Percentiles rank a stretch among this genome's conserved stretches.
Conservation (phyloP, 2,888 invertebrate species). For the Odontocerum albicorne region DNA sequence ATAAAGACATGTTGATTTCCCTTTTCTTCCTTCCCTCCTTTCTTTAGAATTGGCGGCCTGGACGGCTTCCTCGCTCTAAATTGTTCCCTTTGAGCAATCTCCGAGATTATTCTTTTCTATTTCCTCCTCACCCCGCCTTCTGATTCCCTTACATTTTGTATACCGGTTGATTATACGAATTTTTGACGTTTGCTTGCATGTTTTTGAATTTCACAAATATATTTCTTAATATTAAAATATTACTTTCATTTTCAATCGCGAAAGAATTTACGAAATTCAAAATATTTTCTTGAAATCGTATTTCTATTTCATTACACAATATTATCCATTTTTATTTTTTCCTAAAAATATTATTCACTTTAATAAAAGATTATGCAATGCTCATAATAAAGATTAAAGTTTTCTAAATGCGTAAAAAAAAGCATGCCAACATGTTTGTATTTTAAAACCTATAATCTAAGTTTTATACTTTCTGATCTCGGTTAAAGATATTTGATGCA, state of each 20-base stretch:
- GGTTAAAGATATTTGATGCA: no score
- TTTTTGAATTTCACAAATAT: no score
- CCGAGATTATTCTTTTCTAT: slow-evolving; percentile 48
- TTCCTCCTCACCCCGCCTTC: slow-evolving; percentile 17
- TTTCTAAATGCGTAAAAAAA: no score
- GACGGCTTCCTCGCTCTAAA: slow-evolving; percentile 49
- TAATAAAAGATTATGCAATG: no score
- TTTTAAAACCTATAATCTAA: no score
- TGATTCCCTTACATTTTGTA: slow-evolving; percentile 11
- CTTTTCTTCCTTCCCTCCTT: slow-evolving; percentile 17
- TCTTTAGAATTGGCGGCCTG: slow-evolving; percentile 43
- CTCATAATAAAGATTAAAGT: no score
- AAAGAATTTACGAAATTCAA: no score
- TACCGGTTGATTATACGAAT: slow-evolving; percentile 11
- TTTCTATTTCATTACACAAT: neutral
- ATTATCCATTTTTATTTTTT: neutral
- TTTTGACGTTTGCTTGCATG: neutral
- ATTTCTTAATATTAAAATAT: no score
- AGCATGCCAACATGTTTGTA: no score
- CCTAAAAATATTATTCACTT: neutral
- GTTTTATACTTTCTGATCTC: no score
- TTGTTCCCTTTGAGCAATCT: slow-evolving; percentile 50
- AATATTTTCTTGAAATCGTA: neutral
- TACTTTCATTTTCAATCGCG: no score
- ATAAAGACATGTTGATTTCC: slow-evolving; percentile 10